These are phyloP conservation scores for Drosophila nigromelanica DNA, from an alignment of 1,140 invertebrate species.

Conservation along the genomic window DNA sequence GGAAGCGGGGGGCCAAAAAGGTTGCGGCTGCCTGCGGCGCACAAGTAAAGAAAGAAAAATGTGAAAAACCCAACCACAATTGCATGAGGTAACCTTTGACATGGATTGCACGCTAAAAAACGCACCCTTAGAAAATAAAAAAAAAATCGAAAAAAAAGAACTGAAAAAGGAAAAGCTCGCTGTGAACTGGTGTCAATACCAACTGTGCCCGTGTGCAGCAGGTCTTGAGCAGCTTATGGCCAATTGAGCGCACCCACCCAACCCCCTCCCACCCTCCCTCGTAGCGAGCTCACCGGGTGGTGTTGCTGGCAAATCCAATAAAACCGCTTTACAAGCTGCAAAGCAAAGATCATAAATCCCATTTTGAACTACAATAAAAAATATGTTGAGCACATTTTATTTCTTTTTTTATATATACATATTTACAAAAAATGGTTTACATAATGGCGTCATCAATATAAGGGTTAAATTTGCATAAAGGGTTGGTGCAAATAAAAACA, in stretches of 20 bases:
- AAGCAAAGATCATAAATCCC: conserved; percentile 72
- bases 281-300: conserved; percentile 8
- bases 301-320: conserved; percentile 72
- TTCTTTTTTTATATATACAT: no score
- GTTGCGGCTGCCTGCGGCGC: conserved; percentile 63
- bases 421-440: neutral
- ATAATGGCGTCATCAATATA: conserved; percentile 14
- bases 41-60: conserved; percentile 15
- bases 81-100: conserved; percentile 79
- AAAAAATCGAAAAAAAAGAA: conserved; percentile 20
- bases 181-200: conserved; percentile 68
- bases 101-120: conserved; percentile 32
- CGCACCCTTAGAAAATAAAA: conserved; percentile 28
- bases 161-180: conserved; percentile 59
- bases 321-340: conserved; percentile 82
- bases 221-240: conserved; percentile 71
- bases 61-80: conserved; percentile 58
- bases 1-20: neutral
- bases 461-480: conserved; percentile 56
- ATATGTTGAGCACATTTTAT: neutral
- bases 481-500: neutral
- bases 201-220: conserved; percentile 56
- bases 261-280: conserved; percentile 3
- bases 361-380: conserved; percentile 4
- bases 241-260: conserved; percentile 63